A percentile compares a stretch with the other conserved stretches of the same genome.
Evolutionary conservation across 2,888 invertebrate species (phyloP).

Genomic region (Watsonalla cultraria): DNA sequence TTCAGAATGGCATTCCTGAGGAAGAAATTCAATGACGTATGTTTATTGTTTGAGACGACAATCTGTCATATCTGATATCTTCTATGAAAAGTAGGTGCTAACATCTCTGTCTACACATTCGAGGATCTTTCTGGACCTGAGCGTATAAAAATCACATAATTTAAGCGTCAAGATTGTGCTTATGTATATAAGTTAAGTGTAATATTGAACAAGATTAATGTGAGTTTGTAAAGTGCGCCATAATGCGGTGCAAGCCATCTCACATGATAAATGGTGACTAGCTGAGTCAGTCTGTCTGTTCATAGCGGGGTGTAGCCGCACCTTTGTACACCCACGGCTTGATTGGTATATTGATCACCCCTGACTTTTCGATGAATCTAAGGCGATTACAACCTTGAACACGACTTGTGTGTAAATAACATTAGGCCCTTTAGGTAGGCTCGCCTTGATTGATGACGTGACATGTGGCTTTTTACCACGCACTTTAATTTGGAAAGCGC

Average conservation of each 20-base stretch:
- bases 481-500: not conserved
- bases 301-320: conserved; percentile 15
- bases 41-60: too few relatives aligned
- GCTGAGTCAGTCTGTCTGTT: conserved; percentile 17
- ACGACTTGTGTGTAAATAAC: conserved; percentile 4
- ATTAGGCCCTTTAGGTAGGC: conserved; percentile 1
- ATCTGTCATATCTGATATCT: too few relatives aligned
- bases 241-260: conserved; percentile 4
- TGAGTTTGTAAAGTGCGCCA: not conserved
- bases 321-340: conserved; percentile 22
- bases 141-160: too few relatives aligned
- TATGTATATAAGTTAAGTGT: too few relatives aligned
- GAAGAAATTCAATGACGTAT: too few relatives aligned
- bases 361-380: conserved; percentile 18
- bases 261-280: conserved; percentile 7
- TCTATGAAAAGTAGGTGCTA: too few relatives aligned
- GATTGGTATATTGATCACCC: conserved; percentile 33
- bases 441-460: not conserved
- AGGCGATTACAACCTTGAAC: conserved; percentile 9
- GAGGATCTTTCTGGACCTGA: too few relatives aligned
- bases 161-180: too few relatives aligned
- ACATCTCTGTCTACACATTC: too few relatives aligned
- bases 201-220: not conserved
- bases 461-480: not conserved
- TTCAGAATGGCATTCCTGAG: too few relatives aligned